These are phyloP conservation scores for Euura lappo DNA, from an alignment of 1,140 invertebrate species.

Conservation along the genomic window DNA sequence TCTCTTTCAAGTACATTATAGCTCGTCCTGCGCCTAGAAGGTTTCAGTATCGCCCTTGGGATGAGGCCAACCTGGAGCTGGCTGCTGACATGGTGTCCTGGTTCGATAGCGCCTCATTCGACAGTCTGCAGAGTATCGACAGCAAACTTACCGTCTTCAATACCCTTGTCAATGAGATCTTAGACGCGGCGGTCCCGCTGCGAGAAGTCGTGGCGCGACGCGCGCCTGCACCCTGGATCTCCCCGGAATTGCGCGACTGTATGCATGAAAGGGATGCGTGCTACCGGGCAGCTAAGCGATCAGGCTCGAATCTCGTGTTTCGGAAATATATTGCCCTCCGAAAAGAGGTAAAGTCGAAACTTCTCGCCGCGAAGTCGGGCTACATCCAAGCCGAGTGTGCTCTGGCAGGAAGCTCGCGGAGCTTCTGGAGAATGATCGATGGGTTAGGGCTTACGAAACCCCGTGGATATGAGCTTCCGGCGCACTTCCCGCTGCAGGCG, in stretches of 20 bases:
- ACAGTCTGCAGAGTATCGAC: not conserved
- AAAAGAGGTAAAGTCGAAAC: too few species aligned
- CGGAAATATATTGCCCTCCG: not conserved
- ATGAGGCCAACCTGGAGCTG: not conserved
- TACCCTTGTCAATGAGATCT: not conserved
- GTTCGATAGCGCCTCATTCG: not conserved
- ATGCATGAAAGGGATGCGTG: not conserved
- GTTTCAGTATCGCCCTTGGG: not conserved
- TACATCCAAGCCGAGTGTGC: not conserved
- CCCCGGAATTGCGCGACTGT: too few species aligned
- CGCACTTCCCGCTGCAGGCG: not conserved
- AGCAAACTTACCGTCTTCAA: not conserved
- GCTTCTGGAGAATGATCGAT: conserved; percentile 1
- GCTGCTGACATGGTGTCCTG: not conserved
- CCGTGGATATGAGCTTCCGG: not conserved
- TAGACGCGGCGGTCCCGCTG: conserved; percentile 1
- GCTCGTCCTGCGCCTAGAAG: not conserved
- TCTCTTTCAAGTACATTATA: not conserved
- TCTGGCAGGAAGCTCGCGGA: not conserved
- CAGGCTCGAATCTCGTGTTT: not conserved
- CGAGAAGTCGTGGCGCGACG: not conserved
- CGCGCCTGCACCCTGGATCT: not conserved
- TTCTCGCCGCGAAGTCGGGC: not conserved
- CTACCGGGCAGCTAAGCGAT: not conserved
- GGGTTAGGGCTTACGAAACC: not conserved